Percentiles rank a stretch among this genome's conserved stretches.
Conservation (phyloP, 1,140 invertebrate genomes). For the Rhagoletis zephyria region DNA sequence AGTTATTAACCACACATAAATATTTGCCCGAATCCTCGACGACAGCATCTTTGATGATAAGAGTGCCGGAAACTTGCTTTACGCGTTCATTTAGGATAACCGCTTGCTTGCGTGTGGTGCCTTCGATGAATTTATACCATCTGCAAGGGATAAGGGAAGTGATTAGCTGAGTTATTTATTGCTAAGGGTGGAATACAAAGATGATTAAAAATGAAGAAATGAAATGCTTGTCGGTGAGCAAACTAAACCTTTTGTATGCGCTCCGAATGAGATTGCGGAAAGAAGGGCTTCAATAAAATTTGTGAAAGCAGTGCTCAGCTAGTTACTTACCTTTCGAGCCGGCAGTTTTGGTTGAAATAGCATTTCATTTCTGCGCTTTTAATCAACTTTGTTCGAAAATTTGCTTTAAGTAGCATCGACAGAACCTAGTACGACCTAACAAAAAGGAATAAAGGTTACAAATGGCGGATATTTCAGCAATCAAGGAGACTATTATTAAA, state of each 20-base stretch:
- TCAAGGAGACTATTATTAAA: background rate
- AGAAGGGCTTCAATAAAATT: constrained; percentile 21
- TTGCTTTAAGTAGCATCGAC: background rate
- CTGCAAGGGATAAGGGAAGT: constrained; percentile 76
- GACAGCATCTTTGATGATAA: constrained; percentile 91
- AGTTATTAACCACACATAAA: constrained; percentile 93
- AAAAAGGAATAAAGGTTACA: background rate
- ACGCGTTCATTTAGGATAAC: constrained; percentile 89
- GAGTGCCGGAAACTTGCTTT: constrained; percentile 93
- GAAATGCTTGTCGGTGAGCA: constrained; percentile 53
- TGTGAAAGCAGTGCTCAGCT: background rate
- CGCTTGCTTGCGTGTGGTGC: constrained; percentile 85
- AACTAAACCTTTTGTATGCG: constrained; percentile 46
- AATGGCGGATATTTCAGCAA: background rate
- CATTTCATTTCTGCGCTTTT: constrained; percentile 55
- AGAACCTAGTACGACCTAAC: constrained; percentile 32
- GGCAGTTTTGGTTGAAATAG: background rate
- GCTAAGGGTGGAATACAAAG: constrained; percentile 4
- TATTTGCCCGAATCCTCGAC: constrained; percentile 95
- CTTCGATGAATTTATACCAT: constrained; percentile 94
- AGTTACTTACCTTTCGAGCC: background rate
- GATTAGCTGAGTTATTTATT: background rate
- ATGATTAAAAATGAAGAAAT: constrained; percentile 61
- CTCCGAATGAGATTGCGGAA: constrained; percentile 11
- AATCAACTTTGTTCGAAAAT: background rate